Base-by-base conservation (phyloP, 2,113 vertebrate genomes). In the Hirundichthys speculiger region DNA sequence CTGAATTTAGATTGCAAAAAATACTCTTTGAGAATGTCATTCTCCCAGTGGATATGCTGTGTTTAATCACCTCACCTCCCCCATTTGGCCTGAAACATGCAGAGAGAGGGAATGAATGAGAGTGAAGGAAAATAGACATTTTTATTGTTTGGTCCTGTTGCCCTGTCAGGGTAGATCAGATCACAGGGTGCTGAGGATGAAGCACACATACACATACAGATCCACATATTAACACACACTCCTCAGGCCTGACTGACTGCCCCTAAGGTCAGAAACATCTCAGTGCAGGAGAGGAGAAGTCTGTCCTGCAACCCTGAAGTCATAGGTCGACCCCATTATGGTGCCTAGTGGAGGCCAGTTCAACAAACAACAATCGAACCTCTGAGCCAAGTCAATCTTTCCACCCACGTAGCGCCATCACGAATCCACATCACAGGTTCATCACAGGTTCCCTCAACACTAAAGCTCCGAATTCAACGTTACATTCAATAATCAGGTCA, bases 91-190 rank as follows among this genome's bases (percentile, higher is more conserved):
- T 24, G 38, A 63, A 68, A 72, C 68, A 18, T 20, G 25, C 59
- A 63, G 21, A 64, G 53, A 65, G 54, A 69, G 41, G 59, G 19
- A 80, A 46, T 10, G 18, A 60, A 62, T 25, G 57, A 54, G 46
- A 64, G 39, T 43, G 58, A 70, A 65, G 60, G 55, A 80, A 70
- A 84, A 85, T 78, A 73, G 64, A 78, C 64, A 67, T 86, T 85
- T 86, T 69, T 78, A 82, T 86, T 82, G 69, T 86, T 80, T 4
- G 7, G 82, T 74, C 62, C 61, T 82, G 65, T 84, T 80, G 70
- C 62, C 68, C 56, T 89, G 86, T 87, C 87, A 83, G 73, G 47
- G 40, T 64, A 50, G 73, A 86, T 90, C 74, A 87, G 34, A 82
- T 89, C 86, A 83, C 47, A 50, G 19, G 25, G 16, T 45, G 24